Evolutionary conservation across 1,140 invertebrate species (phyloP), one percentile per base, ranked within the genome.

Genomic region (Bombus sylvicola): DNA sequence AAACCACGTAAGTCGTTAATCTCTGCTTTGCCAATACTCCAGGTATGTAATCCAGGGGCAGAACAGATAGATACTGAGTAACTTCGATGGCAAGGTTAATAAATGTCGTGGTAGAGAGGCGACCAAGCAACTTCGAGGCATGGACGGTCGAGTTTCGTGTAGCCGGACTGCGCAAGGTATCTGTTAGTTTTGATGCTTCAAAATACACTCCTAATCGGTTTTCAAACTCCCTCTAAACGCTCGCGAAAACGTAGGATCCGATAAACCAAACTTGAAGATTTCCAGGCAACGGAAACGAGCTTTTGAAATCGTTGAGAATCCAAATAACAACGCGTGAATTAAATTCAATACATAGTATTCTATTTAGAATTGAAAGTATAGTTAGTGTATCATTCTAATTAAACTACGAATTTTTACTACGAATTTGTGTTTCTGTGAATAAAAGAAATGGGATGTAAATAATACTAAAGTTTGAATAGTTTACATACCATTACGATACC

Each of bases 1-100:
- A 73, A 89, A 89, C 83, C 72, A 28, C 43, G 31, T 66, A 81
- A 81, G 62, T 12, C 53, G 68, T 57, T 90, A 90, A 90, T 84
- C 86, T 75, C 79, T 85, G 93, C 92, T 93, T 93, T 93, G 69
- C 89, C 92, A 93, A 94, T 94, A 94, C 93, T 93, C 91, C 91
- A 85, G 88, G 88, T 94, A 57, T 53, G 18, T 62, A 88, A 87
- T 89, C 69, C 84, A 47, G 28, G 31, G 22, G 18, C 76, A 37
- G 47, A 66, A 57, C 87, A 62, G 59, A 62, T 62, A n/a, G 84
- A 89, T 87, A 82, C 78, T 71, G 74, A 71, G 53, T 77, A 83
- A 77, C 77, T 77, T 28, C 39, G 77, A 87, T 85, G 81, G 77
- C 77, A 76, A 79, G 89, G 89, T 89, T 89, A 91, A 91, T 90